Conservation (phyloP, 2,113 vertebrate species). For the Cyanistes caeruleus region DNA sequence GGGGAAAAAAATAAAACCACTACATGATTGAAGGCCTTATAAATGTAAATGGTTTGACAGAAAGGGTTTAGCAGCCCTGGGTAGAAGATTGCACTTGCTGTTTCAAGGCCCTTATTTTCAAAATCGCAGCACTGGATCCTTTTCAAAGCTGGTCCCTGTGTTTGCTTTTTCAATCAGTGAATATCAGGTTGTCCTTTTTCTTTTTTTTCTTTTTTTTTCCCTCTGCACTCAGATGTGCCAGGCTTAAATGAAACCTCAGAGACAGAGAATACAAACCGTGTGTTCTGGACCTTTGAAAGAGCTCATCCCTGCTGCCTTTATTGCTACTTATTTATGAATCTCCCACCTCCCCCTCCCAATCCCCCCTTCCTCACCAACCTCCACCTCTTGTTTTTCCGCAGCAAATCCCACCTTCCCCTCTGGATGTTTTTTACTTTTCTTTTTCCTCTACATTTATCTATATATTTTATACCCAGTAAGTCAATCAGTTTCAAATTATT, state of each 20-base stretch:
- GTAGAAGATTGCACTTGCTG: conserved; percentile 62
- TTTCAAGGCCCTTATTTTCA: conserved; percentile 62
- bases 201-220: neutral
- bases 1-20: neutral
- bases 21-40: conserved; percentile 55
- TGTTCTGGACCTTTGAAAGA: neutral
- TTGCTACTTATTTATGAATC: conserved; percentile 20
- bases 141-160: conserved; percentile 45
- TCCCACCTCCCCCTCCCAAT: neutral
- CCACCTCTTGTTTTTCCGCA: neutral
- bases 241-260: conserved; percentile 51
- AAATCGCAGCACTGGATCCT: conserved; percentile 13
- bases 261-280: neutral
- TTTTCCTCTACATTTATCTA: conserved; percentile 17
- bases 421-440: neutral
- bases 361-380: neutral
- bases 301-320: neutral
- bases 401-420: conserved; percentile 1
- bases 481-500: conserved; percentile 59
- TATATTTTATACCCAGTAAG: conserved; percentile 51
- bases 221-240: neutral
- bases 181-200: conserved; percentile 22
- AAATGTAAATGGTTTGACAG: conserved; percentile 68
- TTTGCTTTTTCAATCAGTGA: conserved; percentile 67
- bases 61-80: conserved; percentile 48